Evolutionary conservation across 2,113 vertebrate genomes (phyloP).

Genomic region (Zapornia atra): DNA sequence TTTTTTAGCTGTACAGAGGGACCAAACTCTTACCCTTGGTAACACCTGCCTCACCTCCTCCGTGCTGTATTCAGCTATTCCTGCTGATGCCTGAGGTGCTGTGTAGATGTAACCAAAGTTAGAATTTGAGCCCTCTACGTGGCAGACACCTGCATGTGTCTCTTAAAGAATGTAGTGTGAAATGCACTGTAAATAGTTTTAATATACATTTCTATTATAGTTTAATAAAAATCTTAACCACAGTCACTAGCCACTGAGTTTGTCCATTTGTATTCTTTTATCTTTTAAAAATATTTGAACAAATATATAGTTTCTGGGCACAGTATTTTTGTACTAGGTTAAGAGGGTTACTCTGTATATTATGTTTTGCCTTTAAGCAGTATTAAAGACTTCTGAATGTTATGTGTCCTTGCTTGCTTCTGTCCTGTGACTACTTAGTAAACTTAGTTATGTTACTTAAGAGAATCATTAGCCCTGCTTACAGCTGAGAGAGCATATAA

Average conservation of each 20-base stretch:
- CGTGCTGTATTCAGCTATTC: conserved; percentile 1
- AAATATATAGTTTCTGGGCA: conserved; percentile 76
- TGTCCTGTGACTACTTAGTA: background rate
- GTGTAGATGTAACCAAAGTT: background rate
- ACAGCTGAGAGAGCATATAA: background rate
- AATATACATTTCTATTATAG: conserved; percentile 64
- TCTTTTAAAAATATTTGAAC: conserved; percentile 73
- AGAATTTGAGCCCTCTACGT: conserved; percentile 28
- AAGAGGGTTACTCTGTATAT: conserved; percentile 68
- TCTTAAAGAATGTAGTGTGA: conserved; percentile 64
- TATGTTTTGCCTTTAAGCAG: conserved; percentile 52
- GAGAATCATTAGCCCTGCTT: background rate
- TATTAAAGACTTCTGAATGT: conserved; percentile 28
- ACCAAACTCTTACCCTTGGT: conserved; percentile 12
- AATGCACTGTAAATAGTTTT: conserved; percentile 75
- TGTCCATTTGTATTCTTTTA: conserved; percentile 71
- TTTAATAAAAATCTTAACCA: conserved; percentile 57
- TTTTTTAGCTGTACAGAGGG: background rate
- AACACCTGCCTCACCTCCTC: background rate
- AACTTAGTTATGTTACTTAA: background rate
- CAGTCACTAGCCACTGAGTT: conserved; percentile 69
- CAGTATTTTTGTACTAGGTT: conserved; percentile 79
- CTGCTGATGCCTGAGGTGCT: conserved; percentile 9
- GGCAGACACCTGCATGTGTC: background rate
- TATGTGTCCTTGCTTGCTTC: background rate